phyloP scores from a whole-genome alignment of 2,113 vertebrate genomes.

The Gavia stellata region DNA sequence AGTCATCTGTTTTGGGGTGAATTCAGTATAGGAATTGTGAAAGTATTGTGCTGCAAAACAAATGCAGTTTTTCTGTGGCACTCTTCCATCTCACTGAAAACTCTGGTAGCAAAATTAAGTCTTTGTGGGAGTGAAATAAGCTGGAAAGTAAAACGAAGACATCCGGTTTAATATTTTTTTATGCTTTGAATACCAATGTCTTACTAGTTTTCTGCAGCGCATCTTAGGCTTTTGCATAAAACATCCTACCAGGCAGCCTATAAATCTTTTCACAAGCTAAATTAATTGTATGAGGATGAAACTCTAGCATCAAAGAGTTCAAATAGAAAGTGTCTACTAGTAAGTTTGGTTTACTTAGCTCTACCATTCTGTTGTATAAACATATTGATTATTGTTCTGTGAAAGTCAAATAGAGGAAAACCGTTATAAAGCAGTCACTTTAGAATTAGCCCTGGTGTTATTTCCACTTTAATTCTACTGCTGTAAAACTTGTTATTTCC shows the following conservation, averaged over 20 bases:
- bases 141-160: neutral
- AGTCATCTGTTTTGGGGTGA: neutral
- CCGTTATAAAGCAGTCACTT: neutral
- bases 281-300: neutral
- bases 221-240: neutral
- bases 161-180: neutral
- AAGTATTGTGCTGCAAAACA: neutral
- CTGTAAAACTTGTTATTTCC: slow-evolving; percentile 10
- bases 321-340: neutral
- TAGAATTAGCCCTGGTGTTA: neutral
- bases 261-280: neutral
- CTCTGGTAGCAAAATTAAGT: neutral
- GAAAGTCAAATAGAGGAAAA: neutral
- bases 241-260: neutral
- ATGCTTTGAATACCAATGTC: neutral
- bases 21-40: neutral
- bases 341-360: neutral
- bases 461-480: neutral
- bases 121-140: neutral
- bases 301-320: neutral
- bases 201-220: neutral
- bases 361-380: neutral
- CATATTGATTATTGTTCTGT: neutral
- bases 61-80: neutral
- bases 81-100: neutral